phyloP scores from a whole-genome alignment of 2,888 invertebrate species.

The Cartodere bifasciata region DNA sequence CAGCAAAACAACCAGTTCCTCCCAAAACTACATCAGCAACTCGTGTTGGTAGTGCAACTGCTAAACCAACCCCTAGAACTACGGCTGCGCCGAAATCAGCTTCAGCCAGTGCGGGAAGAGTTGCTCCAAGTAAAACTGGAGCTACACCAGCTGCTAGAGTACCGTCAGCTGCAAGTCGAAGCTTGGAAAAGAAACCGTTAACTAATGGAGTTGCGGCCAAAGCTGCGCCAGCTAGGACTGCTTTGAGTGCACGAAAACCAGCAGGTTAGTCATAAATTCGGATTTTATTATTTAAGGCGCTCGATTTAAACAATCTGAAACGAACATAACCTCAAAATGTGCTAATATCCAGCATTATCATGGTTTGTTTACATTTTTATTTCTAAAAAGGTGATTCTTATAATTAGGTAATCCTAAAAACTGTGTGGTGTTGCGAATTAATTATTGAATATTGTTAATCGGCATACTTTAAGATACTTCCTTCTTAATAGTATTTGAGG shows the following conservation, averaged over 20 bases:
- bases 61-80: conserved; percentile 11
- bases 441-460: too few relatives aligned
- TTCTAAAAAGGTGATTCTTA: too few relatives aligned
- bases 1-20: conserved; percentile 9
- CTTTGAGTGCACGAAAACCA: too few relatives aligned
- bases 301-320: too few relatives aligned
- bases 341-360: too few relatives aligned
- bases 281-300: background rate
- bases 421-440: too few relatives aligned
- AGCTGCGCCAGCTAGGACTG: conserved; percentile 6
- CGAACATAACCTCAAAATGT: too few relatives aligned
- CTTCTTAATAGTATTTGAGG: too few relatives aligned
- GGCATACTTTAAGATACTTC: too few relatives aligned
- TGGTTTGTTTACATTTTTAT: too few relatives aligned
- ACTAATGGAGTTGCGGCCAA: conserved; percentile 38
- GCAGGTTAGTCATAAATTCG: conserved; percentile 4
- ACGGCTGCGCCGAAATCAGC: conserved; percentile 19
- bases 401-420: too few relatives aligned
- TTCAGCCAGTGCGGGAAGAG: conserved; percentile 17
- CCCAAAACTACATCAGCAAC: conserved; percentile 15
- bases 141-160: conserved; percentile 12
- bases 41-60: too few relatives aligned
- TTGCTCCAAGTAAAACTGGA: conserved; percentile 16
- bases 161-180: conserved; percentile 5
- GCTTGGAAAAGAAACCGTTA: conserved; percentile 39